Percentiles rank a stretch among this genome's conserved stretches.
These are phyloP conservation scores for Seriola rivoliana DNA, from an alignment of 2,113 vertebrate genomes.

Conservation along the genomic window DNA sequence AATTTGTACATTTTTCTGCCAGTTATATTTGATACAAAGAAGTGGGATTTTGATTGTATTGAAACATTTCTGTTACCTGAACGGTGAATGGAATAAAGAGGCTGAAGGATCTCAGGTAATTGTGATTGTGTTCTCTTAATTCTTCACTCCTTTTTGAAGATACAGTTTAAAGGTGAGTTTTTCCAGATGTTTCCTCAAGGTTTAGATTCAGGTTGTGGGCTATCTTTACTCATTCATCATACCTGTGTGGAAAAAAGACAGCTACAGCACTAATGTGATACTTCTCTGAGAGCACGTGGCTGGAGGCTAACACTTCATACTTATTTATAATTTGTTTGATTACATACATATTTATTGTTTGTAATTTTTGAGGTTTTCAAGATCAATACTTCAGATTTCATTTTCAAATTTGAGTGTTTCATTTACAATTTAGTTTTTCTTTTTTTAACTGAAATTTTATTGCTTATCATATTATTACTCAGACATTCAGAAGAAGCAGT, in stretches of 20 bases:
- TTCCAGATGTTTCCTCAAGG: too few species aligned
- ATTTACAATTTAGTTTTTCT: neutral
- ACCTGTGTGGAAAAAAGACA: neutral
- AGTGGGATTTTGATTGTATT: slow-evolving; percentile 42
- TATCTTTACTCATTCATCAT: neutral
- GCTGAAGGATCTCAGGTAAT: slow-evolving; percentile 49
- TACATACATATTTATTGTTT: neutral
- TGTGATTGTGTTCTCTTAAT: neutral
- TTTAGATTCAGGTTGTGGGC: neutral
- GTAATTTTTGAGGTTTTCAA: neutral
- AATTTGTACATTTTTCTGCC: slow-evolving; percentile 73
- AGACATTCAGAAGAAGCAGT: neutral
- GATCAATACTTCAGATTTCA: neutral
- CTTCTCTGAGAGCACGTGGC: too few species aligned
- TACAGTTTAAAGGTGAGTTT: neutral
- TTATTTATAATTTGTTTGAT: neutral
- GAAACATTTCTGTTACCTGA: slow-evolving; percentile 37
- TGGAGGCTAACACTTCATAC: too few species aligned
- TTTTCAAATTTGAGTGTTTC: neutral
- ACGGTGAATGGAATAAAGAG: slow-evolving; percentile 69
- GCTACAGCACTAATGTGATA: too few species aligned
- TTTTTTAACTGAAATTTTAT: neutral
- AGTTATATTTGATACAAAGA: slow-evolving; percentile 62
- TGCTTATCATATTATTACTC: neutral
- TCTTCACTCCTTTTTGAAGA: neutral